Evolutionary conservation across 2,888 invertebrate species (phyloP), one percentile per base, ranked within the genome.

Genomic region (Euzetes globulus): DNA sequence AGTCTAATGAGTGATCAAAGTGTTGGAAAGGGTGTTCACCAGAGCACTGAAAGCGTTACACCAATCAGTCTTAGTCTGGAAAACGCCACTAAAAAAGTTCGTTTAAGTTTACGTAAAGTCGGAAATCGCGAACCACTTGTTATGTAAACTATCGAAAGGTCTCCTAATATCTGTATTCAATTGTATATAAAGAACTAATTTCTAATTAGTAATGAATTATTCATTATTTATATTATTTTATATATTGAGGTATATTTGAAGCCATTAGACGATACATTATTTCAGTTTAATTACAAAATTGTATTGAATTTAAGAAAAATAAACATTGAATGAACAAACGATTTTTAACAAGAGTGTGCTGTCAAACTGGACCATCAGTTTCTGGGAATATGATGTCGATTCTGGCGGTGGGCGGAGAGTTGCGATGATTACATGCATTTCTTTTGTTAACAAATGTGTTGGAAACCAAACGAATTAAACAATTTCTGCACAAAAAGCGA

Each of bases 341-440:
- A n/a, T n/a, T n/a, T n/a, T n/a, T n/a, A n/a, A n/a, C n/a, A n/a
- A n/a, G n/a, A n/a, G n/a, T n/a, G n/a, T n/a, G n/a, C n/a, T 63
- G 63, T 63, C 63, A 63, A 33, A 63, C 17, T n/a, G 63, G n/a
- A 2, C 63, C 63, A 29, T 63, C 27, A 25, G 58, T 63, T 63
- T 63, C 29, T 15, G 63, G 63, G 7, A 58, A 58, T 22, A 63
- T 63, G 9, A 63, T 29, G 25, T 63, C 63, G 17, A 63, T 29
- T 17, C 63, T 63, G 2, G 29, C 63, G 9, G n/a, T 55, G 15
- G 63, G 63, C 17, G 63, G 33, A 27, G 63, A 63, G 17, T 27
- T 27, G 9, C 63, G 29, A n/a, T 33, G 27, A 15, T 29, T 5
- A 63, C 15, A 7, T 17, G 2, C 1, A 29, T 25, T 29, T 3